phyloP scores from a whole-genome alignment of 2,888 invertebrate genomes.

The Invenusta paracnida region DNA sequence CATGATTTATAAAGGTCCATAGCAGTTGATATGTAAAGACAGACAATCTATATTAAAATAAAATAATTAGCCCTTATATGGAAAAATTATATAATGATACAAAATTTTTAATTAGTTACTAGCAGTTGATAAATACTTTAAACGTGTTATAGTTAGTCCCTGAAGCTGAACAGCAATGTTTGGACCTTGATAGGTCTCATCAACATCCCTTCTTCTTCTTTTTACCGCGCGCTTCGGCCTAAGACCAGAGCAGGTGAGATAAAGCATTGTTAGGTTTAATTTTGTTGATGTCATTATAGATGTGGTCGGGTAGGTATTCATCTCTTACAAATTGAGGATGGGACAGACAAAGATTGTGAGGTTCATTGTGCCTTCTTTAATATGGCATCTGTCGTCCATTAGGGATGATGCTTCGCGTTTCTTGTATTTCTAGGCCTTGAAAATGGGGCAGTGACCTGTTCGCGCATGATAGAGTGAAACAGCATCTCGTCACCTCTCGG shows the following conservation, averaged over 20 bases:
- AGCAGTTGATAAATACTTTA: no score
- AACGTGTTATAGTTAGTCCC: no score
- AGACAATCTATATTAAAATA: no score
- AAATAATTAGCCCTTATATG: no score
- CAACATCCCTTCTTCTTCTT: no score
- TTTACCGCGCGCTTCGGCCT: no score
- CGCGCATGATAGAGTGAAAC: not conserved
- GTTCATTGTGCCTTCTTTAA: not conserved
- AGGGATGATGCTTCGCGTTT: not conserved
- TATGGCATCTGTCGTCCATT: not conserved
- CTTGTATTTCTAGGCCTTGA: not conserved
- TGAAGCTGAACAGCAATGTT: no score
- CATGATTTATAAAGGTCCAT: no score
- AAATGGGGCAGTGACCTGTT: not conserved
- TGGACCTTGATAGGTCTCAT: no score
- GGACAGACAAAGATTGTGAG: not conserved
- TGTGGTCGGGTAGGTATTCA: slow-evolving; percentile 43
- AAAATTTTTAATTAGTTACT: no score
- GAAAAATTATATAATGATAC: no score
- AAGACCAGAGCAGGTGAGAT: not conserved
- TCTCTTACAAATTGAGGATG: slow-evolving; percentile 43
- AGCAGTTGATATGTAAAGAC: no score
- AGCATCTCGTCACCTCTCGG: not conserved
- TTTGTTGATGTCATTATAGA: not conserved
- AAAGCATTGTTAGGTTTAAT: not conserved